phyloP scores from a whole-genome alignment of 2,888 invertebrate species.

The Dryomyza anilis region DNA sequence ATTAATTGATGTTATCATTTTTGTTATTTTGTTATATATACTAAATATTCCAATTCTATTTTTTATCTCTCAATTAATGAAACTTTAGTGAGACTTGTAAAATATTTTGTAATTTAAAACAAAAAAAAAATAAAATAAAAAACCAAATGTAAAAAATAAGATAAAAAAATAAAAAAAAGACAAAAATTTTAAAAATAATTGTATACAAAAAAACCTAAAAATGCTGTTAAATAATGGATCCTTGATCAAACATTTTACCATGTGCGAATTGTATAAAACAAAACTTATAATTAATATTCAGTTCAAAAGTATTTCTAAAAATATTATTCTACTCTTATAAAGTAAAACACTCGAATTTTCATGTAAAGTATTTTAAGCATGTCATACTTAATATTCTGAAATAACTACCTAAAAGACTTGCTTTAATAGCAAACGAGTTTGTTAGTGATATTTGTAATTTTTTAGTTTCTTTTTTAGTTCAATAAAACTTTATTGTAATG shows the following conservation, averaged over 20 bases:
- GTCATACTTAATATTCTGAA: slow-evolving; percentile 6
- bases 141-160: slow-evolving; percentile 1
- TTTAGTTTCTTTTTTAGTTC: slow-evolving; percentile 6
- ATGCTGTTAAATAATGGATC: slow-evolving; percentile 13
- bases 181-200: background rate
- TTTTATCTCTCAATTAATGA: background rate
- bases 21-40: slow-evolving; percentile 21
- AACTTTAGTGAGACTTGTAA: slow-evolving; percentile 27
- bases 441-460: slow-evolving; percentile 22
- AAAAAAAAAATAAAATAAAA: slow-evolving; percentile 24
- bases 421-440: slow-evolving; percentile 11
- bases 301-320: background rate
- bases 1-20: slow-evolving; percentile 16
- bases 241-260: background rate
- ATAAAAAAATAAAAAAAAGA: background rate
- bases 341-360: slow-evolving; percentile 5
- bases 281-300: background rate
- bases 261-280: background rate
- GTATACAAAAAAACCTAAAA: background rate
- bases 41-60: slow-evolving; percentile 5
- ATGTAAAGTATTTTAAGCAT: background rate
- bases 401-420: slow-evolving; percentile 13
- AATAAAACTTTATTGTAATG: background rate
- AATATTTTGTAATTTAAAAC: slow-evolving; percentile 34
- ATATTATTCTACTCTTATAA: background rate